phyloP scores from a whole-genome alignment of 2,888 invertebrate genomes.

The Polydrusus tereticollis region DNA sequence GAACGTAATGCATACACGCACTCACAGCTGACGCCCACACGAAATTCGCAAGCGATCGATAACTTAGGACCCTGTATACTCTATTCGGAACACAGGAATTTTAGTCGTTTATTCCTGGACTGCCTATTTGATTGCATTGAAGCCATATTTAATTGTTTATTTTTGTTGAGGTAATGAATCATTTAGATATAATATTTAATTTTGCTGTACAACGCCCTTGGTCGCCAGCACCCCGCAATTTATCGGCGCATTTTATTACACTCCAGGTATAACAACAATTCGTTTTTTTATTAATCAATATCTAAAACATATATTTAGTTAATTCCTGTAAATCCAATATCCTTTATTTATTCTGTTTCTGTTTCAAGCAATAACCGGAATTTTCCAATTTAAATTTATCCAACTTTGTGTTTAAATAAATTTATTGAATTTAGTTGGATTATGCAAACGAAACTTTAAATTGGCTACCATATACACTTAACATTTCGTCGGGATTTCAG shows the following conservation, averaged over 20 bases:
- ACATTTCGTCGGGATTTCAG: background rate
- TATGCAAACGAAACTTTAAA: background rate
- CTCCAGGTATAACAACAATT: too few species aligned
- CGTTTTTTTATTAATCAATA: too few species aligned
- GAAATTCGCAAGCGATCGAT: background rate
- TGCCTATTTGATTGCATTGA: too few species aligned
- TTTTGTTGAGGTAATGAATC: too few species aligned
- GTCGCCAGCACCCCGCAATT: too few species aligned
- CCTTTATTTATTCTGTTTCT: too few species aligned
- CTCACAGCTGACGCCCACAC: conserved; percentile 6
- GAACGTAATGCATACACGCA: background rate
- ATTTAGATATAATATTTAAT: too few species aligned
- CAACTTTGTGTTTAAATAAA: background rate
- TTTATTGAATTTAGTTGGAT: background rate
- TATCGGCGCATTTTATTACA: too few species aligned
- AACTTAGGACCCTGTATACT: background rate
- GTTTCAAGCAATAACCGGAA: background rate
- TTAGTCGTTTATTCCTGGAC: background rate
- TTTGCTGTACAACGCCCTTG: too few species aligned
- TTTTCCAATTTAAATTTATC: background rate
- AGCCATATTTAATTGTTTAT: too few species aligned
- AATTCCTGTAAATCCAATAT: too few species aligned
- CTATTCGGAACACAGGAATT: background rate
- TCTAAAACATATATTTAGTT: too few species aligned
- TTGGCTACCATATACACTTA: background rate